These are phyloP conservation scores for Neofelis nebulosa DNA, from an alignment of 2,113 vertebrate species.

Conservation along the genomic window DNA sequence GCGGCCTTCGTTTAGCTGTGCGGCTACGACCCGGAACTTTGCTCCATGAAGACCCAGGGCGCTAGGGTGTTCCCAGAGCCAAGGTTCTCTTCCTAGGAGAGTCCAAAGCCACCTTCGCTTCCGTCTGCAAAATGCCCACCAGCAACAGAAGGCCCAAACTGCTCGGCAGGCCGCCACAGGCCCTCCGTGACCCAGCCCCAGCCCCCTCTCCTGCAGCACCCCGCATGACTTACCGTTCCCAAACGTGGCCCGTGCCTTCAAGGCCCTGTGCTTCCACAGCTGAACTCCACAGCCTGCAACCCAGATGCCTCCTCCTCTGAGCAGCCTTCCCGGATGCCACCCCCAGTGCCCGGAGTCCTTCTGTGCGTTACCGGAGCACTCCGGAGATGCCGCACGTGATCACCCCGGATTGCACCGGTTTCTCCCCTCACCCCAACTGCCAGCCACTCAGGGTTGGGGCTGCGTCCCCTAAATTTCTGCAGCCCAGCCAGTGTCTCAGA, in stretches of 20 bases:
- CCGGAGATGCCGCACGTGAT: fast-evolving
- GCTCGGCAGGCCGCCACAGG: neutral
- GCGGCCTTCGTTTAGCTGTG: neutral
- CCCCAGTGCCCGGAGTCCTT: neutral
- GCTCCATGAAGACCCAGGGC: neutral
- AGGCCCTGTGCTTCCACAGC: too few relatives aligned
- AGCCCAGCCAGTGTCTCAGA: neutral
- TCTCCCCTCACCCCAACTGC: neutral
- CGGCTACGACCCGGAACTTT: neutral
- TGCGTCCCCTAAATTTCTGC: neutral
- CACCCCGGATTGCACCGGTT: neutral
- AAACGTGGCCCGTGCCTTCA: fast-evolving
- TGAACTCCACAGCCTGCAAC: neutral
- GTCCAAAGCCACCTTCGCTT: neutral
- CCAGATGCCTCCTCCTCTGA: fast-evolving
- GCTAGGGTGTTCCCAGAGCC: neutral
- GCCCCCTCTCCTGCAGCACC: neutral
- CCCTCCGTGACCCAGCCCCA: neutral
- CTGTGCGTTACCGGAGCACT: neutral
- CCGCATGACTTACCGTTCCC: neutral
- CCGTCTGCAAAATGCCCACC: neutral
- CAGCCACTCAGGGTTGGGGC: neutral
- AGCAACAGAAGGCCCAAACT: neutral
- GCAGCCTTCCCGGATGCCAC: too few relatives aligned
- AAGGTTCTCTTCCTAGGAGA: neutral